Evolutionary conservation across 1,140 invertebrate genomes (phyloP).

Genomic region (Cyclina sinensis): DNA sequence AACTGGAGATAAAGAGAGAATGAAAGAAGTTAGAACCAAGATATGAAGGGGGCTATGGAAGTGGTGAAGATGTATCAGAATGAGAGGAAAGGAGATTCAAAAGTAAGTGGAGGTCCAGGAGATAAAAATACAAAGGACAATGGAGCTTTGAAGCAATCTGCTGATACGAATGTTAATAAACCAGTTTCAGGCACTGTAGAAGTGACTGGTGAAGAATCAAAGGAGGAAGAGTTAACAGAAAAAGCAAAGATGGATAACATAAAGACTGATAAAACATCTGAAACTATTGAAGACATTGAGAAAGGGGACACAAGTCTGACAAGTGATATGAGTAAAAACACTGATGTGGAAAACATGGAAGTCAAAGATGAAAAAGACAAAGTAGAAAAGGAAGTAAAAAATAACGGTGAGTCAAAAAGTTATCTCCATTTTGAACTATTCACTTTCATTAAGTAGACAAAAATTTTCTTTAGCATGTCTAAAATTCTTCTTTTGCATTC

Average conservation of each 20-base stretch:
- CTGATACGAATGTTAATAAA: neutral
- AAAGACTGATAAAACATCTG: neutral
- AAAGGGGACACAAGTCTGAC: neutral
- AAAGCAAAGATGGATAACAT: neutral
- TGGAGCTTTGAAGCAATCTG: neutral
- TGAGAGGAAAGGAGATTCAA: constrained; percentile 45
- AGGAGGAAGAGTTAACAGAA: neutral
- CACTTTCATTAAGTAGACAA: too few relatives aligned
- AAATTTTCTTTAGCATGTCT: too few relatives aligned
- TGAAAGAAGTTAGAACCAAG: constrained; percentile 78
- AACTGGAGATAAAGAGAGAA: constrained; percentile 80
- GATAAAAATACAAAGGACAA: constrained; percentile 14
- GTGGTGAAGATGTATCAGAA: constrained; percentile 76
- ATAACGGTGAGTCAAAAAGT: neutral
- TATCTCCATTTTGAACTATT: too few relatives aligned
- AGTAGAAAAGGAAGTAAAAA: neutral
- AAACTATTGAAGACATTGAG: neutral
- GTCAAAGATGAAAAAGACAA: neutral
- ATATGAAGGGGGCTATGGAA: constrained; percentile 80
- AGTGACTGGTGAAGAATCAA: neutral
- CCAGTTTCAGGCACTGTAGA: constrained; percentile 42
- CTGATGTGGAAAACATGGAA: neutral
- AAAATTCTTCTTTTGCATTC: too few relatives aligned
- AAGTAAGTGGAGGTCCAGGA: neutral
- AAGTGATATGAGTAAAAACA: neutral